phyloP scores from a whole-genome alignment of 2,797 vertebrate species.

The Luscinia megarhynchos region DNA sequence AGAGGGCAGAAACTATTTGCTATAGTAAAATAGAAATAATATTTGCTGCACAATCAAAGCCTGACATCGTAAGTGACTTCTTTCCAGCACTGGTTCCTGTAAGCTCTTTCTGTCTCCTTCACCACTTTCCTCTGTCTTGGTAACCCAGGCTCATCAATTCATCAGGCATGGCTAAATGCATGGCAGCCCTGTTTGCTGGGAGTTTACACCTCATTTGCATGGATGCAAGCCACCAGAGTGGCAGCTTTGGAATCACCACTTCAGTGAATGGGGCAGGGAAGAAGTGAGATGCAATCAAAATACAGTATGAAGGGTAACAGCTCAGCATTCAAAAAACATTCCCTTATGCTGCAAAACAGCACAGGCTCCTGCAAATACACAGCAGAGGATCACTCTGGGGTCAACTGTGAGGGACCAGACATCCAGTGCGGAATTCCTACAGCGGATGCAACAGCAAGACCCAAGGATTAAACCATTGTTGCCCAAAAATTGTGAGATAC shows the following conservation, averaged over 20 bases:
- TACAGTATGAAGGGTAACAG: neutral
- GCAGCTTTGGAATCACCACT: neutral
- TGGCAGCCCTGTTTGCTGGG: neutral
- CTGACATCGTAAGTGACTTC: neutral
- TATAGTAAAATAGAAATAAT: neutral
- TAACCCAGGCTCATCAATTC: neutral
- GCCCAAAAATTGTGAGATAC: neutral
- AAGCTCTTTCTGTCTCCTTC: neutral
- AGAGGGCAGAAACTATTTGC: neutral
- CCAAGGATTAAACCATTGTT: neutral
- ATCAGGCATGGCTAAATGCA: neutral
- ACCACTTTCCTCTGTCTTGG: neutral
- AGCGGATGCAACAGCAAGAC: neutral
- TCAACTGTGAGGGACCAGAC: rapidly evolving
- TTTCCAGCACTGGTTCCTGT: neutral
- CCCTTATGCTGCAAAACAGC: neutral
- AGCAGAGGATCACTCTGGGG: neutral
- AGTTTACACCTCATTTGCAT: neutral
- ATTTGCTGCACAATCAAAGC: neutral
- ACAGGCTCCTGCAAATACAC: neutral
- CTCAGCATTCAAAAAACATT: neutral
- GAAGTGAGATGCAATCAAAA: neutral
- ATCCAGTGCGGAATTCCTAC: neutral
- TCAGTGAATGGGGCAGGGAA: neutral
- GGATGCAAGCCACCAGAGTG: neutral